Conservation (phyloP, 2,888 invertebrate species). For the Adineta ricciae region DNA sequence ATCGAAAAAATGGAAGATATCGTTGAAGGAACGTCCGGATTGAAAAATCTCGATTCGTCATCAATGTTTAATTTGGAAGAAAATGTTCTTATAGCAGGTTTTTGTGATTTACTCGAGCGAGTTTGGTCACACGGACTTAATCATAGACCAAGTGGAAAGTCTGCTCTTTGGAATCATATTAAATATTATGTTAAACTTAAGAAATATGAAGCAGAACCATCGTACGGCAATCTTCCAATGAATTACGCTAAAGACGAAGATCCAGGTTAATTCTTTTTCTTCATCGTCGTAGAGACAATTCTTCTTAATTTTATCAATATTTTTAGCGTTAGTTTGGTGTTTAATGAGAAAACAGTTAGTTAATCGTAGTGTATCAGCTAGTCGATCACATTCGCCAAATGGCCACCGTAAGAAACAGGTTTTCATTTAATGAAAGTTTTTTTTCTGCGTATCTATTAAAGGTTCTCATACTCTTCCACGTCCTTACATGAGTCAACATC, state of each 20-base stretch:
- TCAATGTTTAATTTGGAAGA: constrained; percentile 68
- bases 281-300: neutral
- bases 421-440: too few species aligned
- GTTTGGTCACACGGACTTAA: constrained; percentile 95
- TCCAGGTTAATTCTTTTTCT: constrained; percentile 15
- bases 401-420: neutral
- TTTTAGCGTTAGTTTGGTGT: constrained; percentile 79
- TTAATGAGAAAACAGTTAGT: constrained; percentile 50
- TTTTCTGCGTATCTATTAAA: neutral
- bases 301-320: constrained; percentile 20
- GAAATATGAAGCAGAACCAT: constrained; percentile 13
- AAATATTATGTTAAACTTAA: constrained; percentile 56
- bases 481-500: neutral
- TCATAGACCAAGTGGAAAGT: constrained; percentile 84
- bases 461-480: constrained; percentile 14
- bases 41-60: constrained; percentile 56
- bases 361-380: neutral
- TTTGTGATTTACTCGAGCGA: constrained; percentile 89
- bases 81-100: constrained; percentile 86
- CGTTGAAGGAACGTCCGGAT: constrained; percentile 63
- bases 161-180: constrained; percentile 89
- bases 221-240: neutral
- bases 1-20: constrained; percentile 94
- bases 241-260: constrained; percentile 17
- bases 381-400: neutral